A percentile compares a stretch with the other conserved stretches of the same genome.
phyloP scores from a whole-genome alignment of 2,113 vertebrate genomes.

The Plecturocebus donacophilus region DNA sequence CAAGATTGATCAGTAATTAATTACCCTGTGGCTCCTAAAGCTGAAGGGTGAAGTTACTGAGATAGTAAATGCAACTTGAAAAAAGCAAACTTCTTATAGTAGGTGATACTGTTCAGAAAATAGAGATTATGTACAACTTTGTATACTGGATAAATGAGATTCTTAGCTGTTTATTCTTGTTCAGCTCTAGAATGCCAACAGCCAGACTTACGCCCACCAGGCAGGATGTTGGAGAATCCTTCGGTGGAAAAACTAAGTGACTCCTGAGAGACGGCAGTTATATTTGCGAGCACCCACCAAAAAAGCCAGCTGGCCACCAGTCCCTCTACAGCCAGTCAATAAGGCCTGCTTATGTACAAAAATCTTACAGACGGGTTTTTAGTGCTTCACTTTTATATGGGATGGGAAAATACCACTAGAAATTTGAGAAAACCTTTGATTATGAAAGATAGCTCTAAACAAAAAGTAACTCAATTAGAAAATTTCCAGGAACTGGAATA shows the following conservation, averaged over 20 bases:
- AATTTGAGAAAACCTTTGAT: background rate
- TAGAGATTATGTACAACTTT: background rate
- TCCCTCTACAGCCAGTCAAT: background rate
- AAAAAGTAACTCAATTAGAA: background rate
- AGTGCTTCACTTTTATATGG: background rate
- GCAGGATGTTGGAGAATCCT: background rate
- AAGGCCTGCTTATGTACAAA: background rate
- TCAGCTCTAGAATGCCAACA: background rate
- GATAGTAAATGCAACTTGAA: background rate
- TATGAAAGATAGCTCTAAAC: background rate
- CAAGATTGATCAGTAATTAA: background rate
- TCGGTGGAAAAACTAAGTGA: background rate
- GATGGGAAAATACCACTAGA: background rate
- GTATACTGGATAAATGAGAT: background rate
- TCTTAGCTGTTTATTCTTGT: background rate
- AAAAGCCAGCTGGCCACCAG: background rate
- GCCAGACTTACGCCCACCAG: background rate
- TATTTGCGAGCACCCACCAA: background rate
- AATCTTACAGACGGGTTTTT: constrained; percentile 10
- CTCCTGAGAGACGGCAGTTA: background rate
- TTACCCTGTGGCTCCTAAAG: background rate
- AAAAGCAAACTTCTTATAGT: background rate
- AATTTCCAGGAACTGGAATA: background rate
- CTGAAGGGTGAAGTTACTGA: background rate
- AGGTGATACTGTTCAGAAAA: background rate